A percentile compares a stretch with the other conserved stretches of the same genome.
phyloP scores from a whole-genome alignment of 30 jellyfish, hydroid and myxozoan species.

The Aurelia sp. region DNA sequence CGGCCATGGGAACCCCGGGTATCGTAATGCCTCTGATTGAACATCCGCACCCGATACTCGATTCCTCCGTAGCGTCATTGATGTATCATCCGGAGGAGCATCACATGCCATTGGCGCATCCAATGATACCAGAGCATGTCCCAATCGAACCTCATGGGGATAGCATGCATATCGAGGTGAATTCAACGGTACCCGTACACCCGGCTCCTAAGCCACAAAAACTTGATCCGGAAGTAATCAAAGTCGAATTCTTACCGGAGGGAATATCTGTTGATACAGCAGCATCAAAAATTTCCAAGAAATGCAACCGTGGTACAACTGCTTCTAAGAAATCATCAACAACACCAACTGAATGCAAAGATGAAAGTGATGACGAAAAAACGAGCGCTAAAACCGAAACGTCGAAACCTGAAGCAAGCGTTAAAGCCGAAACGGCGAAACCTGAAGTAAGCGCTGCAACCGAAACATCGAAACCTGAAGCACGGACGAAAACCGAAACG shows the following conservation, averaged over 20 bases:
- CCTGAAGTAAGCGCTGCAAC: constrained; percentile 3
- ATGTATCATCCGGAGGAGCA: constrained; percentile 52
- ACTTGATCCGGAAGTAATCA: constrained; percentile 88
- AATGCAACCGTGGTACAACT: constrained; percentile 27
- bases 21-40: constrained; percentile 30
- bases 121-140: neutral
- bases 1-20: constrained; percentile 15
- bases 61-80: constrained; percentile 47
- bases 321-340: neutral
- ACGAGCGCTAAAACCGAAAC: constrained; percentile 1
- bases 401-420: constrained; percentile 9
- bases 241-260: constrained; percentile 96
- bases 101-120: constrained; percentile 47
- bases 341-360: constrained; percentile 29
- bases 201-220: constrained; percentile 70
- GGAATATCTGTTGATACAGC: constrained; percentile 80
- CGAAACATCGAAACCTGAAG: constrained; percentile 16
- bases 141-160: constrained; percentile 27
- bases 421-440: neutral
- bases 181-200: constrained; percentile 51
- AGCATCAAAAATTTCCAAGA: constrained; percentile 52
- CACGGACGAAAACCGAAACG: neutral
- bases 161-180: constrained; percentile 60
- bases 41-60: constrained; percentile 65
- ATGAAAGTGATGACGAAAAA: constrained; percentile 13